These are phyloP conservation scores for Salvelinus fontinalis DNA, from an alignment of 2,113 vertebrate genomes.

Conservation along the genomic window DNA sequence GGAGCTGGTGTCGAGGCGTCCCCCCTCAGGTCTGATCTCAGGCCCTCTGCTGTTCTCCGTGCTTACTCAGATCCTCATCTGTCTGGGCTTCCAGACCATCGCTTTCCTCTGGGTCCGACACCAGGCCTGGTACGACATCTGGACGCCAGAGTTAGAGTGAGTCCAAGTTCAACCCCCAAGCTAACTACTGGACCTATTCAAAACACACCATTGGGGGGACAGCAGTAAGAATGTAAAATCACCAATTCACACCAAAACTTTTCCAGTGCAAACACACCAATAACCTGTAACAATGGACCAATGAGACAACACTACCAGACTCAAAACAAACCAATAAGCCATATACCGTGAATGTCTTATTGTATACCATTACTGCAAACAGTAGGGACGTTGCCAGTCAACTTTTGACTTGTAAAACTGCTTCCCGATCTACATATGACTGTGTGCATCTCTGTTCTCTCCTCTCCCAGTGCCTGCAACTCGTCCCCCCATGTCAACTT, in stretches of 20 bases:
- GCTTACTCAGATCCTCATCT: conserved; percentile 92
- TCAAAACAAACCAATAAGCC: too few relatives aligned
- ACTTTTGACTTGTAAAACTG: too few relatives aligned
- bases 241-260: neutral
- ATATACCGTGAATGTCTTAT: too few relatives aligned
- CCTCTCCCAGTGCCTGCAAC: conserved; percentile 79
- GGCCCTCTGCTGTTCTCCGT: conserved; percentile 90
- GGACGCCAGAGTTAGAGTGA: conserved; percentile 81
- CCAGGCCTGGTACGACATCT: conserved; percentile 85
- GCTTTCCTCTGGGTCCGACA: conserved; percentile 87
- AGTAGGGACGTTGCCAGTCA: too few relatives aligned
- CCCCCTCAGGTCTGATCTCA: conserved; percentile 94
- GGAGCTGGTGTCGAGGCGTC: conserved; percentile 87
- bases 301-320: too few relatives aligned
- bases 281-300: neutral
- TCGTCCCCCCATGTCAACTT: conserved; percentile 56
- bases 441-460: conserved; percentile 1
- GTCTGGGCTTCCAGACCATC: conserved; percentile 86
- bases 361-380: too few relatives aligned
- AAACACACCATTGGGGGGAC: too few relatives aligned
- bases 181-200: too few relatives aligned
- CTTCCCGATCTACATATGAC: neutral
- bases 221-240: neutral
- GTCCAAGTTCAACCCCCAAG: conserved; percentile 41
- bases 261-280: neutral